These are phyloP conservation scores for Euzetes globulus DNA, from an alignment of 2,888 invertebrate genomes.

Conservation along the genomic window DNA sequence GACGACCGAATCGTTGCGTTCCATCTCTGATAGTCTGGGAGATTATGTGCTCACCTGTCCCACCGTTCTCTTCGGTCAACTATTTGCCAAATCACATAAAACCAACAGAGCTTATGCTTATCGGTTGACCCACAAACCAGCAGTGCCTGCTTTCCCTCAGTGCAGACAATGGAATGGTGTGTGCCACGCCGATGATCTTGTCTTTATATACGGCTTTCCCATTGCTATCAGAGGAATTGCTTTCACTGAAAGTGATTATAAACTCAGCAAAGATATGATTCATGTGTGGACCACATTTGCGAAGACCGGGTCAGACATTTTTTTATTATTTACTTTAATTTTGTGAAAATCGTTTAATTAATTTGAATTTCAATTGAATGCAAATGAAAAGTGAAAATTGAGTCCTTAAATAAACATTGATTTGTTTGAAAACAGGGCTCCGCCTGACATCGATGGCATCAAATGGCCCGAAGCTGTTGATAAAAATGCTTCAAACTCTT, in stretches of 20 bases:
- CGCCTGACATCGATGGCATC: not conserved
- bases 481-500: not conserved
- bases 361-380: not conserved
- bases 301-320: conserved; percentile 13
- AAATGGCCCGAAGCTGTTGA: conserved; percentile 32
- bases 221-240: conserved; percentile 25
- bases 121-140: conserved; percentile 26
- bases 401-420: not conserved
- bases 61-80: conserved; percentile 28
- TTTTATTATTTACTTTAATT: not conserved
- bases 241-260: conserved; percentile 31
- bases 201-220: conserved; percentile 31
- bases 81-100: not conserved
- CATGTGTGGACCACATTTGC: conserved; percentile 30
- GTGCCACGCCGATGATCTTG: conserved; percentile 33
- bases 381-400: no score
- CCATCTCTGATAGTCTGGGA: conserved; percentile 21
- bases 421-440: not conserved
- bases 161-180: conserved; percentile 33
- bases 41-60: conserved; percentile 32
- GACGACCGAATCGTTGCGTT: not conserved
- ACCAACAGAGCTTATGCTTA: conserved; percentile 29
- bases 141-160: conserved; percentile 12
- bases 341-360: no score
- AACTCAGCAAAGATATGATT: conserved; percentile 29